Base-by-base conservation (phyloP, 2,797 vertebrate genomes). In the Brachymystax lenok region DNA sequence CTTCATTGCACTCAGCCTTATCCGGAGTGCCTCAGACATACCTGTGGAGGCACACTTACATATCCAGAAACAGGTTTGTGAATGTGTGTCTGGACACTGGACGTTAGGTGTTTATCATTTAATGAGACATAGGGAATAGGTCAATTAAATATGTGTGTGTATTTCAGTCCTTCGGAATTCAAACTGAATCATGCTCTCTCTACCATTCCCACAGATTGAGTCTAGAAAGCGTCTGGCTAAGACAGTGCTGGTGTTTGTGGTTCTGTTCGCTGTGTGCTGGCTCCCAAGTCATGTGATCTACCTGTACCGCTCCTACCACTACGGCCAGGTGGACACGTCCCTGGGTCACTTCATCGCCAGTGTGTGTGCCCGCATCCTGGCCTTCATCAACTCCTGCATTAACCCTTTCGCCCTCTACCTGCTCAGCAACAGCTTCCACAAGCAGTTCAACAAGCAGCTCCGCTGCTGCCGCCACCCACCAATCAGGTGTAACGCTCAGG, bases 391-490 rank as follows among this genome's bases (percentile, higher is more conserved):
- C 93, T 99, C 98, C 70, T 98, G 97, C 12, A 93, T 99, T 74
- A 99, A 99, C 88, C 98, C 98, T 0, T 97, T 99, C 33, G 97
- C 97, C 28, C 96, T 99, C 68, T 99, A 98, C 86, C 91, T 98
- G 85, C 94, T 99, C 83, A 99, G 98, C 94, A 96, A 96, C 85
- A 96, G 92, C 80, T 99, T 99, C 88, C 93, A 96, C 92, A 98
- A 97, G 88, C 96, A 97, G 88, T 99, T 99, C 91, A 96, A 98
- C 88, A 94, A 94, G 77, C 96, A 99, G 79, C 94, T 99, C 75
- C 95, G 95, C 72, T 98, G 97, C 74, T 97, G 96, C 89, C 96
- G 95, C 74, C 89, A 78, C 8, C 8, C 40, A 46, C 40, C 0
- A 46, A 46, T 46, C 40, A 2, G 77, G 91, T 5, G 89, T 90